Conservation (phyloP, 30 jellyfish, hydroid and myxozoan genomes). For the Cassiopea xamachana region DNA sequence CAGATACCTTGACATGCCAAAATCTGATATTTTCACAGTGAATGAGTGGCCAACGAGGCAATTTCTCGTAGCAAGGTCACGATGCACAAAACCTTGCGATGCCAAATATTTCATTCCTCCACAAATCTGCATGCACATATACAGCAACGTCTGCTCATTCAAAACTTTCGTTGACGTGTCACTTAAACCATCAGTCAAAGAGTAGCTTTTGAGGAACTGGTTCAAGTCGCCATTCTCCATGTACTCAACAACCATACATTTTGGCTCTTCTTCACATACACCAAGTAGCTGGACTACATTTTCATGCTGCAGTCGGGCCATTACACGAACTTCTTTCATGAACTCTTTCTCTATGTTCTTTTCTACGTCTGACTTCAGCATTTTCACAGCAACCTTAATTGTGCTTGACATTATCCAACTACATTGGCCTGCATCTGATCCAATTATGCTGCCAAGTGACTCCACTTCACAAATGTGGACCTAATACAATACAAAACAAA, state of each 20-base stretch:
- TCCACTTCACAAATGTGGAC: slow-evolving; percentile 64
- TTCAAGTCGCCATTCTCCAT: slow-evolving; percentile 96
- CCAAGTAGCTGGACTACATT: slow-evolving; percentile 92
- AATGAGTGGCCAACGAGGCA: slow-evolving; percentile 96
- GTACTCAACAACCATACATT: slow-evolving; percentile 90
- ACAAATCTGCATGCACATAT: slow-evolving; percentile 84
- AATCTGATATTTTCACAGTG: slow-evolving; percentile 87
- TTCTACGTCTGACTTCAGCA: slow-evolving; percentile 79
- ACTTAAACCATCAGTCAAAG: slow-evolving; percentile 1
- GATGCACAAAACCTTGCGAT: slow-evolving; percentile 90
- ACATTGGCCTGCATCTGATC: slow-evolving; percentile 25
- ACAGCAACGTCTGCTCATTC: slow-evolving; percentile 68
- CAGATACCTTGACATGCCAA: slow-evolving; percentile 87
- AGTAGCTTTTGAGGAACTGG: slow-evolving; percentile 63
- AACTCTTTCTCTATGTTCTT: slow-evolving; percentile 74
- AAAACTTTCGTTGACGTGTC: slow-evolving; percentile 68
- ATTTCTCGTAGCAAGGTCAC: slow-evolving; percentile 94
- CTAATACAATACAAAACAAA: background rate
- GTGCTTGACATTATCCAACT: slow-evolving; percentile 54
- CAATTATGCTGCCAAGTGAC: slow-evolving; percentile 35
- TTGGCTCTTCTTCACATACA: slow-evolving; percentile 86
- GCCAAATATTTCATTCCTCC: slow-evolving; percentile 87
- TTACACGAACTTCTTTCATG: slow-evolving; percentile 90
- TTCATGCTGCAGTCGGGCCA: slow-evolving; percentile 92
- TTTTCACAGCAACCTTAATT: slow-evolving; percentile 81